Base-by-base conservation (phyloP, 2,113 vertebrate species). In the Mystacornis crossleyi region DNA sequence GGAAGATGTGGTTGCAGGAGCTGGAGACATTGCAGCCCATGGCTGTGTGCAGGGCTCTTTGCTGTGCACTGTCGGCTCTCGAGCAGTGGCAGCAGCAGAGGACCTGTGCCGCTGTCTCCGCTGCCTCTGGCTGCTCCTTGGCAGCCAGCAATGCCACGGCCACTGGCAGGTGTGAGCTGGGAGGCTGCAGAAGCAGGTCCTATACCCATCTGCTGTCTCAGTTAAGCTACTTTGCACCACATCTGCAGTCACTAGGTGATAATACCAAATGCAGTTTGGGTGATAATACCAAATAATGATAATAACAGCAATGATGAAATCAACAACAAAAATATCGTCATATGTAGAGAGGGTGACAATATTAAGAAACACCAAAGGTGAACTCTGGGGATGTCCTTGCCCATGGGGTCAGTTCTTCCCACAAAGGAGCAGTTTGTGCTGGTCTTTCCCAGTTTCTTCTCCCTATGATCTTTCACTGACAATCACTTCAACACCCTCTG, bases 61-160 rank as follows among this genome's bases (percentile, higher is more conserved):
- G 34, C 43, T 14, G 31, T 0, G 0, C 0, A 0, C 38, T 55
- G 20, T 17, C 0, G 0, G 73, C 18, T 81, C 75, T 89, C 0
- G 1, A 23, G 81, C 24, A 4, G 26, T 1, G 3, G 43, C 78
- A 62, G 9, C 62, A 43, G 70, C 54, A 61, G 43, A 53, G 61
- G 48, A 51, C 10, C 24, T 29, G 51, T 3, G 9, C 5, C 0
- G 3, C n/a, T 53, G 33, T 10, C n/a, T 29, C 55, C 8, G 3
- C 10, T 18, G 15, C 50, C 55, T 47, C 50, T 1, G 1, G 17
- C 51, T 62, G 26, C 12, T 6, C 28, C 58, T 33, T 1, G 5
- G 28, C 50, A 4, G 7, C 24, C 36, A 20, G 50, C 20, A 34
- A 10, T 4, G 14, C 40, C 60, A 23, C 38, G 31, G 34, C 5